Evolutionary conservation across 2,113 vertebrate genomes (phyloP).

Genomic region (Gobiocypris rarus): DNA sequence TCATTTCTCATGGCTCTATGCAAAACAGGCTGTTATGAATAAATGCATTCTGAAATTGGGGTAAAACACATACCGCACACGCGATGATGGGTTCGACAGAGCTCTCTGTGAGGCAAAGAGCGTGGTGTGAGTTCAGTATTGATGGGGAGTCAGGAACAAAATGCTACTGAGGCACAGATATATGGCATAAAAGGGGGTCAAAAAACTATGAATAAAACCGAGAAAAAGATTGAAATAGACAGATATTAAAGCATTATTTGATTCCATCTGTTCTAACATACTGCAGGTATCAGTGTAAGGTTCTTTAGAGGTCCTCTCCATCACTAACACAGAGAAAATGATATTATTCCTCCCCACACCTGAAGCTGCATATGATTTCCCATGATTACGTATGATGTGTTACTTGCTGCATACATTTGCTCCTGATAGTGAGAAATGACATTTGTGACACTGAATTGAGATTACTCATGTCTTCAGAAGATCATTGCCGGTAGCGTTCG

Average conservation of each 20-base stretch:
- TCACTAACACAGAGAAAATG: not conserved
- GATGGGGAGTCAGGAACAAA: not conserved
- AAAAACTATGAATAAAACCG: not conserved
- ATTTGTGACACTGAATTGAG: not conserved
- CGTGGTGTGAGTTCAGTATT: constrained; percentile 8
- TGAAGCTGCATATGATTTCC: not conserved
- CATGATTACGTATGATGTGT: not conserved
- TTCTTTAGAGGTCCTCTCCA: not conserved
- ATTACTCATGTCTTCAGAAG: constrained; percentile 13
- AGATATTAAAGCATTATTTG: constrained; percentile 9
- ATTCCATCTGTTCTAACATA: not conserved
- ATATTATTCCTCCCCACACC: not conserved
- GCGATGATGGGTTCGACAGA: constrained; percentile 44
- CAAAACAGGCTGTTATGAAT: constrained; percentile 64
- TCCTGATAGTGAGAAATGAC: not conserved
- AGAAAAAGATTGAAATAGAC: not conserved
- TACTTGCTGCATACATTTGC: not conserved
- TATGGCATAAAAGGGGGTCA: not conserved
- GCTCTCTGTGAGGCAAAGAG: constrained; percentile 27
- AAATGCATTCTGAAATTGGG: constrained; percentile 62
- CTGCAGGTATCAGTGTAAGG: not conserved
- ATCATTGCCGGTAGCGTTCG: constrained; percentile 8
- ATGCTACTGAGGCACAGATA: not conserved
- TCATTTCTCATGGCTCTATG: constrained; percentile 58
- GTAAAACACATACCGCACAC: constrained; percentile 54